Evolutionary conservation across 2,888 invertebrate species (phyloP).

Genomic region (Empis stercorea): DNA sequence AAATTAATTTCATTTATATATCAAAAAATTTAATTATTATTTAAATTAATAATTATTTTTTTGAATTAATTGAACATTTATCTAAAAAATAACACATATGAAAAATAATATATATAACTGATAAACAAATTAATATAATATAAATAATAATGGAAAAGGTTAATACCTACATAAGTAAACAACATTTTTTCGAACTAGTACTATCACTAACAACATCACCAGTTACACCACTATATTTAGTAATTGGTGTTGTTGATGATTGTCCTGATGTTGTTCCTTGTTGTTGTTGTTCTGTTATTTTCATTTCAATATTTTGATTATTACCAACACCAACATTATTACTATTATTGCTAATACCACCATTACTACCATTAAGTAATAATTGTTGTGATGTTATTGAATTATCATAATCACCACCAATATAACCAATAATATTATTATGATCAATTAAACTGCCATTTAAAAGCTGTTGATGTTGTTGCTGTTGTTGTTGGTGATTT

Average conservation of each 20-base stretch:
- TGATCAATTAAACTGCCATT: constrained; percentile 5
- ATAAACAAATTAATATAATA: constrained; percentile 11
- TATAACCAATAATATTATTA: constrained; percentile 17
- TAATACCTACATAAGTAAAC: constrained; percentile 51
- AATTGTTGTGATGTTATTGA: constrained; percentile 18
- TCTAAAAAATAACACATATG: constrained; percentile 13
- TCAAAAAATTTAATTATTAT: no score
- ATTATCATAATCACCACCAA: constrained; percentile 18
- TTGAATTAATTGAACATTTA: constrained; percentile 7
- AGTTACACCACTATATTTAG: constrained; percentile 58
- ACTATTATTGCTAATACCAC: no score
- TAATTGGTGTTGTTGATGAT: constrained; percentile 28
- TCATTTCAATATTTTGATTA: constrained; percentile 5
- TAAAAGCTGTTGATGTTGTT: constrained; percentile 33
- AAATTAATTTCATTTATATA: no score
- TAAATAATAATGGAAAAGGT: constrained; percentile 12
- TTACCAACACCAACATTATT: neutral
- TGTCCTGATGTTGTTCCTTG: constrained; percentile 20
- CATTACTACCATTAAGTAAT: constrained; percentile 23
- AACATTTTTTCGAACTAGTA: constrained; percentile 56
- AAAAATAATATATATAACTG: constrained; percentile 13
- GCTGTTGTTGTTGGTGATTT: constrained; percentile 31
- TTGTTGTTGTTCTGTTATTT: no score
- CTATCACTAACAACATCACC: constrained; percentile 65
- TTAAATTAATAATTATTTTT: no score